Conservation (phyloP, 2,797 vertebrate species). For the Sebastes diploproa region DNA sequence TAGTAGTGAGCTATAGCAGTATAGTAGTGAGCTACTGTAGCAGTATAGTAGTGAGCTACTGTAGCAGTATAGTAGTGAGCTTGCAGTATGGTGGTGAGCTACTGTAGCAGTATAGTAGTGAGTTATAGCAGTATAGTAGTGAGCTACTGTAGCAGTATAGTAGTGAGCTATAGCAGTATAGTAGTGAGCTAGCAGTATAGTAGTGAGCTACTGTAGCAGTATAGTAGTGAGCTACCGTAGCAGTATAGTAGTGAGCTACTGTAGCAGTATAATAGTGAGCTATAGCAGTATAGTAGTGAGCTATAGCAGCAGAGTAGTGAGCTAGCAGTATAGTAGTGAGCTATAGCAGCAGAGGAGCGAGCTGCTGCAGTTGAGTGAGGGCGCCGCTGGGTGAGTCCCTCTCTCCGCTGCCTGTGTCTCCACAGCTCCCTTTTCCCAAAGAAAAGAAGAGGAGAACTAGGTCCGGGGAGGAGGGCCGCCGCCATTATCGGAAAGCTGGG, state of each 20-base stretch:
- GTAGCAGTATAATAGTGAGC: too few species aligned
- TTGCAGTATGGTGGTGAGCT: too few species aligned
- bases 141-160: too few species aligned
- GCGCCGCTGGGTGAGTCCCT: slow-evolving; percentile 88
- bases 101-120: too few species aligned
- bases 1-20: neutral
- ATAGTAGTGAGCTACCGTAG: too few species aligned
- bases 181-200: too few species aligned
- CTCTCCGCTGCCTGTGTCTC: slow-evolving; percentile 77
- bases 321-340: slow-evolving; percentile 3
- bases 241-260: too few species aligned
- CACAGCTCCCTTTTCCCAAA: slow-evolving; percentile 81
- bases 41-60: slow-evolving; percentile 5
- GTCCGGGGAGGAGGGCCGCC: slow-evolving; percentile 81
- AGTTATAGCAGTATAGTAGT: too few species aligned
- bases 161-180: too few species aligned
- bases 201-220: too few species aligned
- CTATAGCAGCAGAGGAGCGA: slow-evolving; percentile 45
- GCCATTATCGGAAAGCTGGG: slow-evolving; percentile 85
- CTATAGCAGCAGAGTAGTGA: neutral
- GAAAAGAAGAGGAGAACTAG: slow-evolving; percentile 84
- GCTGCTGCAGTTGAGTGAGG: slow-evolving; percentile 84
- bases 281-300: neutral
- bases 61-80: too few species aligned
- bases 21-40: slow-evolving; percentile 46